Conservation (phyloP, 2,797 vertebrate species). For the Fistularia commersonii region DNA sequence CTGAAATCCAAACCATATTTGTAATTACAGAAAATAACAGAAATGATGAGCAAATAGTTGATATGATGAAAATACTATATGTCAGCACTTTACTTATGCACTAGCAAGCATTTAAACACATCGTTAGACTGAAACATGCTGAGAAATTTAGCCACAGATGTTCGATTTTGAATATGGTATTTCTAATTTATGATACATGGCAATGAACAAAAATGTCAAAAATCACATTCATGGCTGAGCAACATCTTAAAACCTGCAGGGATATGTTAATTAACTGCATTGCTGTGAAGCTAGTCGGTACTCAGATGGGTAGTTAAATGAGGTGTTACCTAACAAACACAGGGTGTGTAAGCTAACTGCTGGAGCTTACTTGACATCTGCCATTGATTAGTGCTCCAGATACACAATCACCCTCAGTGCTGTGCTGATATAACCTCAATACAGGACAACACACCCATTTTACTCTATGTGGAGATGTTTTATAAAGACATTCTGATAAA, state of each 20-base stretch:
- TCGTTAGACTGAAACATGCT: no score
- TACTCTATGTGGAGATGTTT: constrained; percentile 37
- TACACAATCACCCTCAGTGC: constrained; percentile 34
- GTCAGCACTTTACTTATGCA: no score
- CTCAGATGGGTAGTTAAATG: constrained; percentile 42
- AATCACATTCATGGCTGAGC: constrained; percentile 34
- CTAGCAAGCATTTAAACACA: no score
- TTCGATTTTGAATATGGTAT: no score
- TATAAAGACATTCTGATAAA: constrained; percentile 35
- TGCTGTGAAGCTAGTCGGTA: constrained; percentile 35
- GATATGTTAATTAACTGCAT: constrained; percentile 45
- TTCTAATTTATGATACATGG: no score
- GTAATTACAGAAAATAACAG: no score
- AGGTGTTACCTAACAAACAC: constrained; percentile 47
- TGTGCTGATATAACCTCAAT: constrained; percentile 20
- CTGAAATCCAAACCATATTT: no score
- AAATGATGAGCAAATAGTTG: no score
- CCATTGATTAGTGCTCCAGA: constrained; percentile 53
- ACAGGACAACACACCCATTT: constrained; percentile 36
- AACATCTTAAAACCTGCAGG: constrained; percentile 32
- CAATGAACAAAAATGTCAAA: neutral
- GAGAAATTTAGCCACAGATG: no score
- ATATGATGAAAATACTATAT: no score
- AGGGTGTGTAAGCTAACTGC: constrained; percentile 24
- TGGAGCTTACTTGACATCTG: constrained; percentile 53